Base-by-base conservation (phyloP, 1,140 invertebrate species). In the Mizuhopecten yessoensis region DNA sequence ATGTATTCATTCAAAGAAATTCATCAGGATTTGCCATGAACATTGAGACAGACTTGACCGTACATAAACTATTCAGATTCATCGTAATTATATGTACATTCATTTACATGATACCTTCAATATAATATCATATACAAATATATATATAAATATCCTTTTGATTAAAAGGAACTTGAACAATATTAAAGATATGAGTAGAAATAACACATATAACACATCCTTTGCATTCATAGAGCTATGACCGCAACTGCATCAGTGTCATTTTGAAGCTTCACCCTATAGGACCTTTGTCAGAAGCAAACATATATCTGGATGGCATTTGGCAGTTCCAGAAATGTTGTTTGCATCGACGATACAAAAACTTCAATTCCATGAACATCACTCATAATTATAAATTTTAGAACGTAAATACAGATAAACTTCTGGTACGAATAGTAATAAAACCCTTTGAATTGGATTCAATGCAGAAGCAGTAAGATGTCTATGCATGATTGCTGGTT, bases 141-240 rank as follows among this genome's bases (percentile, higher is more conserved):
- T 17, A 75, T 75, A 75, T 75, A 75, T 29, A 75, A 75, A 75
- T 75, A 75, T 75, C 57, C 5, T 75, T 75, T 75, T 75, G 57
- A 75, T 75, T 29, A 29, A 29, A 75, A 75, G n/a, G 5, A 2
- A 75, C 29, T 75, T 75, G n/a, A 17, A 29, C 23, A 75, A 75
- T 17, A 29, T 29, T n/a, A n/a, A n/a, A n/a, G n/a, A n/a, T n/a
- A n/a, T n/a, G n/a, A n/a, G n/a, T n/a, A n/a, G n/a, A n/a, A n/a
- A n/a, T n/a, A n/a, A n/a, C n/a, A n/a, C n/a, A n/a, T n/a, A n/a
- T n/a, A n/a, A n/a, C n/a, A n/a, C n/a, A n/a, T n/a, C n/a, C n/a
- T n/a, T n/a, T n/a, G n/a, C n/a, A n/a, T n/a, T n/a, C n/a, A n/a
- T n/a, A n/a, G n/a, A n/a, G n/a, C n/a, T n/a, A n/a, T n/a, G n/a